phyloP scores from a whole-genome alignment of 2,797 vertebrate species.

The Malacoraja senta region DNA sequence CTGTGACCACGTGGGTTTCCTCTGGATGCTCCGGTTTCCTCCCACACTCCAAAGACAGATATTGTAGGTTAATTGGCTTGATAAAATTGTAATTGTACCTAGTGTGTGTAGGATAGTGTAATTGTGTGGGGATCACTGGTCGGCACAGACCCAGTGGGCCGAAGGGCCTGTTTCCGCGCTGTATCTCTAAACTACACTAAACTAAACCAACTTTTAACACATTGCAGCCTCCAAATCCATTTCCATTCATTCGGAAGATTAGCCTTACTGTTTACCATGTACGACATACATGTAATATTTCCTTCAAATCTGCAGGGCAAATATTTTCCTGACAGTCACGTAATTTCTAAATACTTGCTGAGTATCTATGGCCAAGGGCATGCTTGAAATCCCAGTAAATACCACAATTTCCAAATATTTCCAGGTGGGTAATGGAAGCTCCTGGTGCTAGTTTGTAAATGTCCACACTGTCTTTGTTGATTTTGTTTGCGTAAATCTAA shows the following conservation, averaged over 20 bases:
- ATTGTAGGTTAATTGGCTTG: too few species aligned
- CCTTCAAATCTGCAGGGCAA: conserved; percentile 11
- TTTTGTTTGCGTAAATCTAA: background rate
- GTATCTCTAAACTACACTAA: too few species aligned
- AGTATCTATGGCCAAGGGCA: background rate
- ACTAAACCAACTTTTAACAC: background rate
- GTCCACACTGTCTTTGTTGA: background rate
- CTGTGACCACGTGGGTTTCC: too few species aligned
- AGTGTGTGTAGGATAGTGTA: too few species aligned
- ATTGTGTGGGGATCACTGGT: too few species aligned
- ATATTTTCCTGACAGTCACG: background rate
- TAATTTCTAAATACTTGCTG: conserved; percentile 16
- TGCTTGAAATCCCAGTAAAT: background rate
- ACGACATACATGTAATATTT: background rate
- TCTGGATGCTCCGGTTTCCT: too few species aligned
- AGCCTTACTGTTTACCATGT: background rate
- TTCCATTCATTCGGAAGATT: background rate
- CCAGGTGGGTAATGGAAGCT: background rate
- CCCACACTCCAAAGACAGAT: too few species aligned
- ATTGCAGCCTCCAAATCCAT: background rate
- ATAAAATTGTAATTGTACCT: too few species aligned
- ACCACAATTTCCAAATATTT: background rate
- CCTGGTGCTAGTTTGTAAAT: background rate
- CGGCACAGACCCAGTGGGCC: too few species aligned
- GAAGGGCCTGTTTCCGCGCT: too few species aligned